Base-by-base conservation (phyloP, 2,888 invertebrate species). In the Acleris cristana region DNA sequence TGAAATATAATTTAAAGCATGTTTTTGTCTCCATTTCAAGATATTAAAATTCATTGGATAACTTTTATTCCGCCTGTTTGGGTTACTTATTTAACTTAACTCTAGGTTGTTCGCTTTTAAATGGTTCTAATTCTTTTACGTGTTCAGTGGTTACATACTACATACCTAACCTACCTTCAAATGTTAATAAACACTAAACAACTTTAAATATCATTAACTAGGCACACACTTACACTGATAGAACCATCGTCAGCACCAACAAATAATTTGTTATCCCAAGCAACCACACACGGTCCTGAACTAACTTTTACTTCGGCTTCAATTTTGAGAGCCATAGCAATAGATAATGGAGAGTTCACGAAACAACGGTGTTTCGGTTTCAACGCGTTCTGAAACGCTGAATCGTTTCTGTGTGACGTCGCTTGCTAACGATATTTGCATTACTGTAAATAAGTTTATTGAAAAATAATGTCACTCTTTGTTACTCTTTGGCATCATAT, bases 201-300 rank as follows among this genome's bases (percentile, higher is more conserved):
- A 12, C 40, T 40, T 40, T 40, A 14, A 26, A 40, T 14, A 40
- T 40, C 3, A 40, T 40, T 40, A 12, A 40, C 40, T 34, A 40
- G 14, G 4, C 40, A 40, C 3, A 40, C 64, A 83, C 87, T 87
- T 80, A 91, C 92, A 73, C 82, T 82, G 70, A 92, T 85, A 30
- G 76, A 81, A 51, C 92, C 92, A 73, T 85, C 85, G 74, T 89
- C 91, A 21, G 83, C 81, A 23, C 91, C 92, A 67, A 90, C 82
- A 76, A 83, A 89, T 49, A 92, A 76, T 72, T 83, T 82, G 18
- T 76, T 75, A 69, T 88, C 84, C 87, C 86, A 92, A 57, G 85
- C 82, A 40, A 87, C 72, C 19, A 91, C 86, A 78, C 86, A 87
- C 1, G 92, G 90, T 69, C 90, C 91, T 0, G 86, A 83, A 30